Conservation (phyloP, 2,113 vertebrate species). For the Garra rufa region DNA sequence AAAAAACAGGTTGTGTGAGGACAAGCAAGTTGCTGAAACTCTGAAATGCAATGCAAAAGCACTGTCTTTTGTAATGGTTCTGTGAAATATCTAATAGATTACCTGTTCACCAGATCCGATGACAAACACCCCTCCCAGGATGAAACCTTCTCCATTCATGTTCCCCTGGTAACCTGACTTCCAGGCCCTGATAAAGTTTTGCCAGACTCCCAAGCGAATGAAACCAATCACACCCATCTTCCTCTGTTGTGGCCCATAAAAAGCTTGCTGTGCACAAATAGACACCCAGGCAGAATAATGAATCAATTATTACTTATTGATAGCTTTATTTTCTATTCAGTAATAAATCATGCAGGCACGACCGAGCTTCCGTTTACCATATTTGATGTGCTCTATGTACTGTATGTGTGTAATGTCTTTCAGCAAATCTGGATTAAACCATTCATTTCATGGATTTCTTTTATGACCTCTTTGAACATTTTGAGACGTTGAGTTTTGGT, state of each 20-base stretch:
- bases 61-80: neutral
- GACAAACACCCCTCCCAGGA: constrained; percentile 94
- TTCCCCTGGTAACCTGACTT: constrained; percentile 89
- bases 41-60: neutral
- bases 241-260: constrained; percentile 89
- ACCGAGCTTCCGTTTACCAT: neutral
- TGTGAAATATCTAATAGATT: constrained; percentile 26
- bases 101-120: constrained; percentile 93
- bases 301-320: neutral
- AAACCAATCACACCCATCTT: constrained; percentile 88
- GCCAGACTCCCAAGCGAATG: constrained; percentile 89
- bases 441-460: neutral
- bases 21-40: neutral
- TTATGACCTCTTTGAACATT: neutral
- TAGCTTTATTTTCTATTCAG: neutral
- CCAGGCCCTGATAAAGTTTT: constrained; percentile 90
- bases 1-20: neutral
- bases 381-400: neutral
- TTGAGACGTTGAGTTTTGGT: no score
- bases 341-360: neutral
- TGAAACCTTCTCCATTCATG: constrained; percentile 91
- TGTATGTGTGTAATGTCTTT: neutral
- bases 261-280: constrained; percentile 78
- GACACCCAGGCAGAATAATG: neutral
- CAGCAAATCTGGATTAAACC: neutral